A percentile compares a stretch with the other conserved stretches of the same genome.
Evolutionary conservation across 2,888 invertebrate genomes (phyloP).

Genomic region (Amitus sp.): DNA sequence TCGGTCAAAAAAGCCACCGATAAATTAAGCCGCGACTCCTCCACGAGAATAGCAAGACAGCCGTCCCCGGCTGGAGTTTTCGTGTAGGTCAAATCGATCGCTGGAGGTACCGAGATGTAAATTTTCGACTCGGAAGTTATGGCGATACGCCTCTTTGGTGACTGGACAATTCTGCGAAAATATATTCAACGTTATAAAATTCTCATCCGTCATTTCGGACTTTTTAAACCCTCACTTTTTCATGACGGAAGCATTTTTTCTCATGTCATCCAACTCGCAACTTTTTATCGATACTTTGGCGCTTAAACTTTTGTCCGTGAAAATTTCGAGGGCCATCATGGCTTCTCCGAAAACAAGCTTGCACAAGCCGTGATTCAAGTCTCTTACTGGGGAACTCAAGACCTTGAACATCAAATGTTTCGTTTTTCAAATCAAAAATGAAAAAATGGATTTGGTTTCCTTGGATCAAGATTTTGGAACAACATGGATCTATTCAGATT

Average conservation of each 20-base stretch:
- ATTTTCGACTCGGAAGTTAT: conserved; percentile 68
- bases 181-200: no score
- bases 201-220: no score
- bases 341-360: conserved; percentile 77
- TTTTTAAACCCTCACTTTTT: conserved; percentile 67
- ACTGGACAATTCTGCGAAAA: not conserved
- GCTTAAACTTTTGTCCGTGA: conserved; percentile 76
- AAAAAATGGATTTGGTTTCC: no score
- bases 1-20: conserved; percentile 77
- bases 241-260: conserved; percentile 73
- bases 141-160: conserved; percentile 63
- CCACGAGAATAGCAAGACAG: conserved; percentile 77
- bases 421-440: conserved; percentile 8
- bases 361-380: conserved; percentile 77
- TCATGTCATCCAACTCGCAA: conserved; percentile 76
- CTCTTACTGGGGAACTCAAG: conserved; percentile 79
- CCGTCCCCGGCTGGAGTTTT: conserved; percentile 72
- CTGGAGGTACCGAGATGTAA: conserved; percentile 76
- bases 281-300: conserved; percentile 77
- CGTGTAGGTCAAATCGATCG: conserved; percentile 76
- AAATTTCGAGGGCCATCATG: conserved; percentile 72
- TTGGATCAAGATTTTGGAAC: no score
- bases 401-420: conserved; percentile 61
- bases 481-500: no score
- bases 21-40: conserved; percentile 77